Evolutionary conservation across 2,888 invertebrate species (phyloP).

Genomic region (Lamellibrachia satsuma): DNA sequence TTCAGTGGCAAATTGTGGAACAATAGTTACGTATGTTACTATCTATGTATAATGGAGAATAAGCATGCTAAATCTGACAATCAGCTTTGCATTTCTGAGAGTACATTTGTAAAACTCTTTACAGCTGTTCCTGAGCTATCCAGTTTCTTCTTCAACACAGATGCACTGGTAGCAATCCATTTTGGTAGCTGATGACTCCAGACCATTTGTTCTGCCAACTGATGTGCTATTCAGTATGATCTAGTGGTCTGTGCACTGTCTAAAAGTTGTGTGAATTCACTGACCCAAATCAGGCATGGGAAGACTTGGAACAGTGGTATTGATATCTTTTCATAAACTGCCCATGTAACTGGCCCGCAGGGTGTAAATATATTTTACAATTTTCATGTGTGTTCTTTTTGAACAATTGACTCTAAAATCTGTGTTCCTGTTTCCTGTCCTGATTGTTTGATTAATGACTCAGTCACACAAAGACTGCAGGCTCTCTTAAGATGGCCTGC

Average conservation of each 20-base stretch:
- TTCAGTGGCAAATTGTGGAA: too few relatives aligned
- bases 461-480: not conserved
- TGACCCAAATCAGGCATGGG: not conserved
- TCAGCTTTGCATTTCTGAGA: too few relatives aligned
- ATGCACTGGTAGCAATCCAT: not conserved
- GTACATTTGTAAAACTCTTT: not conserved
- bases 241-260: not conserved
- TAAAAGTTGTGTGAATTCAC: not conserved
- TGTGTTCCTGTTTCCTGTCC: not conserved
- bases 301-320: not conserved
- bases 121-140: not conserved
- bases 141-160: not conserved
- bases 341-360: not conserved
- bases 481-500: slow-evolving; percentile 1
- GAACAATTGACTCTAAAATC: not conserved
- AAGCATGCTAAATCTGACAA: too few relatives aligned
- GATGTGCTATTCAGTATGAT: not conserved
- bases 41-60: too few relatives aligned
- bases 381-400: not conserved
- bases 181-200: not conserved
- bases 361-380: too few relatives aligned
- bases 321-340: not conserved
- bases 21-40: too few relatives aligned
- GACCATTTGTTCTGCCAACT: not conserved
- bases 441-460: not conserved